Evolutionary conservation across 1,140 invertebrate genomes (phyloP), one percentile per base, ranked within the genome.

Genomic region (Adoxophyes honmai): DNA sequence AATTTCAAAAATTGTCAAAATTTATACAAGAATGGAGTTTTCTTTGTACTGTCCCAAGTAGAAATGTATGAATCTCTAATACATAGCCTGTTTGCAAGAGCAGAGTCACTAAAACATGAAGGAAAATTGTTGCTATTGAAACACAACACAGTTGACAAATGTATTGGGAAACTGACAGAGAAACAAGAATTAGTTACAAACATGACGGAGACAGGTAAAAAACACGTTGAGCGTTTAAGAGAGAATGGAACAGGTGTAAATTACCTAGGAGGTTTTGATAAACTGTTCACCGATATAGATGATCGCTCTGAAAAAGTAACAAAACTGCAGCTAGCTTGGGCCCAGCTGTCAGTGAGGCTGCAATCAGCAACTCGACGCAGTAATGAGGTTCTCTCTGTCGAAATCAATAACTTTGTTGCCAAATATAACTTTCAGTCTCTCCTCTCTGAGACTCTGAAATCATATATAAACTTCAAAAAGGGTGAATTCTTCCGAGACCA

Each of bases 31-130:
- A 78, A 83, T 69, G 75, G 73, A 28, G 64, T 90, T 15, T 88
- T 83, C 59, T 90, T 89, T 73, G 77, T 91, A 3, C 68, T 79
- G 38, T 70, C 74, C 6, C 85, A 90, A 76, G 82, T 82, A 67
- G 81, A 84, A 63, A 65, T 84, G 14, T 86, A 87, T 71, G 77
- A 86, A 48, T 76, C 64, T 10, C 70, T 90, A 15, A 79, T 86
- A 10, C 82, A 78, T 64, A 81, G 76, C 4, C 73, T 88, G 21
- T 78, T 82, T 64, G 62, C 78, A 4, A 82, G 78, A 68, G 70
- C 81, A 1, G 82, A 89, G 55, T 86, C 74, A 48, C 59, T 90
- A 13, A 87, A 86, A 68, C 64, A 78, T 64, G 75, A 82, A 70
- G 82, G 86, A 6, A 84, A 78, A 67, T 75, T 82, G 52, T 60